Percentiles rank a stretch among this genome's conserved stretches.
Evolutionary conservation across 2,888 invertebrate species (phyloP).

Genomic region (Dicranocentrus wangi): DNA sequence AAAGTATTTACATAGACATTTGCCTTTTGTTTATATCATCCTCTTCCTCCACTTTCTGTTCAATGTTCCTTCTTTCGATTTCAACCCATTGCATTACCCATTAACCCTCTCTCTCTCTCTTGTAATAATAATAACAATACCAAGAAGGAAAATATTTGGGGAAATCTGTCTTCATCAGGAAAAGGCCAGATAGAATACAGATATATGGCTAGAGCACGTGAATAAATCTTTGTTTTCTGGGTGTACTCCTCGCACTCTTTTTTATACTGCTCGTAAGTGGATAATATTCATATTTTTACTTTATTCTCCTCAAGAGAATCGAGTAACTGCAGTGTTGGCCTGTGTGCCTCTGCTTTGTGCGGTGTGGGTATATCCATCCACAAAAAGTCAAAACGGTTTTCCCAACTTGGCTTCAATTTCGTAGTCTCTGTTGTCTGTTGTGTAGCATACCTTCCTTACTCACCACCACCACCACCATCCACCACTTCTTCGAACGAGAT

Average conservation of each 20-base stretch:
- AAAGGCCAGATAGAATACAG: conserved; percentile 9
- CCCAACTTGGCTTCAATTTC: conserved; percentile 48
- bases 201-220: conserved; percentile 49
- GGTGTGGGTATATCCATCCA: conserved; percentile 18
- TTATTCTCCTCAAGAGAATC: background rate
- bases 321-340: conserved; percentile 3
- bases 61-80: conserved; percentile 30
- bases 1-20: conserved; percentile 5
- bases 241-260: background rate
- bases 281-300: conserved; percentile 26
- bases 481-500: conserved; percentile 2
- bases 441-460: background rate
- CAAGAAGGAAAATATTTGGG: conserved; percentile 36
- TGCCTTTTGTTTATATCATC: conserved; percentile 10
- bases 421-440: conserved; percentile 3
- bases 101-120: background rate
- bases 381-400: conserved; percentile 33
- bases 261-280: background rate
- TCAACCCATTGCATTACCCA: background rate
- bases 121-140: conserved; percentile 38
- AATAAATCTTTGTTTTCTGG: conserved; percentile 37
- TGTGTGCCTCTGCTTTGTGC: conserved; percentile 1
- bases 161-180: conserved; percentile 37
- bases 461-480: too few relatives aligned
- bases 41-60: conserved; percentile 29